These are phyloP conservation scores for Garrulus glandarius DNA, from an alignment of 2,797 vertebrate genomes.

Conservation along the genomic window DNA sequence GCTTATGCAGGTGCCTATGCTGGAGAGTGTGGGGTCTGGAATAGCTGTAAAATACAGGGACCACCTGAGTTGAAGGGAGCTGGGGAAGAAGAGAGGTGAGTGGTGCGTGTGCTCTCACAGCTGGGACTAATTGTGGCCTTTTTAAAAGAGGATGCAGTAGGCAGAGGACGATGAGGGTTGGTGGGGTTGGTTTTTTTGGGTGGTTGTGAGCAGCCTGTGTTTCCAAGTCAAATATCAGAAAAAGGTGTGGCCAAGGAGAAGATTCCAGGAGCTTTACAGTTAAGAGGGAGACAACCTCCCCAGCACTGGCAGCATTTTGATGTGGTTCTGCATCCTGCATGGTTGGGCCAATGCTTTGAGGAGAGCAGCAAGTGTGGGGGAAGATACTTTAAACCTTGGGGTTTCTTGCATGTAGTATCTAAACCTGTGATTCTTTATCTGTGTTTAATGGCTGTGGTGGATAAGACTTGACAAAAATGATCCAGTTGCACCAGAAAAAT, in stretches of 20 bases:
- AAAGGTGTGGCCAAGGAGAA: not conserved
- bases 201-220: not conserved
- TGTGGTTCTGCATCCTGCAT: not conserved
- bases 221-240: not conserved
- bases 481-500: not conserved
- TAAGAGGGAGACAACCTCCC: not conserved
- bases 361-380: not conserved
- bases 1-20: not conserved
- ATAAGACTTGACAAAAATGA: not conserved
- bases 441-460: not conserved
- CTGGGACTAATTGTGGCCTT: not conserved
- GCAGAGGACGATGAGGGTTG: not conserved
- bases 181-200: fast-evolving
- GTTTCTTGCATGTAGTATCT: not conserved
- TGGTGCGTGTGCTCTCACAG: not conserved
- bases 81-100: not conserved
- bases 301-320: not conserved
- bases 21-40: not conserved
- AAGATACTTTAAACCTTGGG: not conserved
- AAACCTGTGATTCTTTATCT: not conserved
- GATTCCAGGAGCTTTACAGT: not conserved
- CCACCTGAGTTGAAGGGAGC: not conserved
- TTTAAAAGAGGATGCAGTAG: not conserved
- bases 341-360: not conserved
- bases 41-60: not conserved